Conservation (phyloP, 2,113 vertebrate genomes). For the Hippocampus zosterae region DNA sequence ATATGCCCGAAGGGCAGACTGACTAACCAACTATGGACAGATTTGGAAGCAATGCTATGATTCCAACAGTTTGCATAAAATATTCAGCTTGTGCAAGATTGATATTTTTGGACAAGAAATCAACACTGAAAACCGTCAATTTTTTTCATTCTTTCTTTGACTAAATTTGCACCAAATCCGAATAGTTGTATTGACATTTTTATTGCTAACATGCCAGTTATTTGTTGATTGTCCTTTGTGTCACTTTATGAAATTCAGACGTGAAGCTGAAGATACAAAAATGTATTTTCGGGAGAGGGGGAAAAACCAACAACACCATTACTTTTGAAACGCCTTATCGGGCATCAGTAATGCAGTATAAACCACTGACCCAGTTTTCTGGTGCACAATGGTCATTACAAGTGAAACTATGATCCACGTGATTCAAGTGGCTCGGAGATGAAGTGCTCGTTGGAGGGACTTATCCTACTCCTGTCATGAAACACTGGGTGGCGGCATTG, state of each 20-base stretch:
- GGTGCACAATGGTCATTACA: slow-evolving; percentile 1
- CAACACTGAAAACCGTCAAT: neutral
- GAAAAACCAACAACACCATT: no score
- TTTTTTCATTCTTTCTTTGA: neutral
- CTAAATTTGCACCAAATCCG: neutral
- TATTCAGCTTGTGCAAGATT: neutral
- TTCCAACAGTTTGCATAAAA: neutral
- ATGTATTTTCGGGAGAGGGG: neutral
- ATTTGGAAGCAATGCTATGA: neutral
- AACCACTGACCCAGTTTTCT: slow-evolving; percentile 6
- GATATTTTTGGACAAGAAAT: neutral
- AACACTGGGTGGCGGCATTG: slow-evolving; percentile 54
- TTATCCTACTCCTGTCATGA: neutral
- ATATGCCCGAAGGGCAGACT: slow-evolving; percentile 47
- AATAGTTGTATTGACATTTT: neutral
- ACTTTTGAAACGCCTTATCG: neutral
- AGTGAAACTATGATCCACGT: neutral
- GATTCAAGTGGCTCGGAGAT: neutral
- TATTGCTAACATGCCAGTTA: no score
- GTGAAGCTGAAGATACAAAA: neutral
- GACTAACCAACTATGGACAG: slow-evolving; percentile 32
- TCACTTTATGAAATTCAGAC: neutral
- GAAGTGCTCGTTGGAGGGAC: neutral
- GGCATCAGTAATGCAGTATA: neutral
- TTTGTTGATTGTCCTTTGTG: neutral